A percentile compares a stretch with the other conserved stretches of the same genome.
These are phyloP conservation scores for Epizoanthus rinbou DNA, from an alignment of 92 coral and sea anemone genomes.

Conservation along the genomic window DNA sequence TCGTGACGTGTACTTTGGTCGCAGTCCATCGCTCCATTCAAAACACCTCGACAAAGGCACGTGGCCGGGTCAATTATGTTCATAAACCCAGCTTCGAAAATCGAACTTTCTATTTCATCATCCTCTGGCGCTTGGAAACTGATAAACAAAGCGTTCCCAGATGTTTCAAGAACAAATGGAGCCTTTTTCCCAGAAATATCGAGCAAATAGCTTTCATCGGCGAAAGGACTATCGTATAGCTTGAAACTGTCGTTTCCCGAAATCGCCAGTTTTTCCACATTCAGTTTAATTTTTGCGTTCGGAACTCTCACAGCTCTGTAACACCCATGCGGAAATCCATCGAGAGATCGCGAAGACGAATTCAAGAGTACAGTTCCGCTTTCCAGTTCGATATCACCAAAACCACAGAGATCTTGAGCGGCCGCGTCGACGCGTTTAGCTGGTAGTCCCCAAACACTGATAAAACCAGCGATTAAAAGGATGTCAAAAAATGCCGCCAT, in stretches of 20 bases:
- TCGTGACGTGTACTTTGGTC: constrained; percentile 32
- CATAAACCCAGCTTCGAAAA: constrained; percentile 24
- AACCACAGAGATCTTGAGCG: background rate
- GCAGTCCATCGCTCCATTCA: constrained; percentile 60
- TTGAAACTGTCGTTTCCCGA: constrained; percentile 39
- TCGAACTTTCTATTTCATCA: constrained; percentile 5
- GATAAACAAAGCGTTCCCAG: constrained; percentile 63
- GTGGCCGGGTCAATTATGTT: constrained; percentile 51
- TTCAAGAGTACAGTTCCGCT: background rate
- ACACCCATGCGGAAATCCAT: constrained; percentile 33
- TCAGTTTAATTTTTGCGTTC: constrained; percentile 51
- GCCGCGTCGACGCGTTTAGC: too few relatives aligned
- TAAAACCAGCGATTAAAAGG: too few relatives aligned
- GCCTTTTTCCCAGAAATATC: background rate
- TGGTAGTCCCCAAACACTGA: too few relatives aligned
- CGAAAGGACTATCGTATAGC: constrained; percentile 60
- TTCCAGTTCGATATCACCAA: background rate
- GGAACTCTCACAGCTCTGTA: constrained; percentile 39
- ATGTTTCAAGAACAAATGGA: constrained; percentile 22
- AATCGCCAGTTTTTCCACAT: constrained; percentile 32
- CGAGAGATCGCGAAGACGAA: background rate
- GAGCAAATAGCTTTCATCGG: constrained; percentile 15
- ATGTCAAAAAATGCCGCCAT: too few relatives aligned
- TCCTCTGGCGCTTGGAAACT: constrained; percentile 33
- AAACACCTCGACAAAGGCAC: constrained; percentile 64